Conservation (phyloP, 2,797 vertebrate genomes). For the Urosaurus nigricauda region DNA sequence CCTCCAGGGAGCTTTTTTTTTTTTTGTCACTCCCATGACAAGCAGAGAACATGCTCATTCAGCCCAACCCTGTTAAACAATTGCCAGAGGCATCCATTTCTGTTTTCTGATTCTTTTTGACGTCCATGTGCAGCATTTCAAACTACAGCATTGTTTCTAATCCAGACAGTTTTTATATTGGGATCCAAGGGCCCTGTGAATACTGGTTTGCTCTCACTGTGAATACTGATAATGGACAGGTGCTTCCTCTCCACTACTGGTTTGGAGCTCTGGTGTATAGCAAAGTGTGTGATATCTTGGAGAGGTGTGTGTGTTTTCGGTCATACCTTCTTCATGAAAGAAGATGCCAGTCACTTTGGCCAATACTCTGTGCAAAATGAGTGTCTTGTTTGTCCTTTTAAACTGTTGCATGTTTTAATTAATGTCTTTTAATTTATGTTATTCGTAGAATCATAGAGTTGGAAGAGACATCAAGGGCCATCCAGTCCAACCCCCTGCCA, state of each 20-base stretch:
- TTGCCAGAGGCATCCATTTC: fast-evolving
- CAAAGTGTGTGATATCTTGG: not conserved
- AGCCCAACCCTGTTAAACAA: not conserved
- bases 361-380: not conserved
- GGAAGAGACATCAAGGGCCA: no score
- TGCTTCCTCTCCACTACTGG: not conserved
- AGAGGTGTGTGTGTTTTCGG: no score
- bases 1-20: not conserved
- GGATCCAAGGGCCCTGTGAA: not conserved
- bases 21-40: not conserved
- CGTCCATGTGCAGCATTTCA: no score
- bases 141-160: not conserved
- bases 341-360: not conserved
- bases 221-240: not conserved
- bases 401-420: no score
- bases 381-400: not conserved
- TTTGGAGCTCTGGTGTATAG: not conserved
- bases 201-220: not conserved
- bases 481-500: no score
- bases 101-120: not conserved
- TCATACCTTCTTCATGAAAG: not conserved
- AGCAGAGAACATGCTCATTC: not conserved
- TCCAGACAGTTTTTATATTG: not conserved
- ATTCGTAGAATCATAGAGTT: no score
- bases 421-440: no score